phyloP scores from a whole-genome alignment of 2,888 invertebrate genomes.

The Cerceris rybyensis region DNA sequence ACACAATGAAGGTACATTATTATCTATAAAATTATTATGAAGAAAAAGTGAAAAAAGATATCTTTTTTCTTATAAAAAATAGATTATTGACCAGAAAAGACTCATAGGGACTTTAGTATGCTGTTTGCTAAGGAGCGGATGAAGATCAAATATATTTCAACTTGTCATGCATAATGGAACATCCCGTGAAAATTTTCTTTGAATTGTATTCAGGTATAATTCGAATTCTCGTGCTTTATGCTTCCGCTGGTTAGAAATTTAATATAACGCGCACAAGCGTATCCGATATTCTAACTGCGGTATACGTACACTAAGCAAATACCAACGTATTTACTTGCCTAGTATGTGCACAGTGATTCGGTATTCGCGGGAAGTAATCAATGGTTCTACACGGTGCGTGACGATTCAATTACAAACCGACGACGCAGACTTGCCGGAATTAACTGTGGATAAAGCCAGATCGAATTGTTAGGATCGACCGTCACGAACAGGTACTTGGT shows the following conservation, averaged over 20 bases:
- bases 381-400: conserved; percentile 64
- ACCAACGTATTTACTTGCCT: conserved; percentile 20
- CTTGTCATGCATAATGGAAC: neutral
- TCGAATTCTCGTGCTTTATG: neutral
- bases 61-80: too few species aligned
- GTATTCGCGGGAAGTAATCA: conserved; percentile 61
- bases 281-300: conserved; percentile 35
- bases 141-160: too few species aligned
- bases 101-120: too few species aligned
- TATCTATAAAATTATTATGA: too few species aligned
- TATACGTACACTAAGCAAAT: conserved; percentile 25
- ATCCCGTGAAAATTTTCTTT: neutral
- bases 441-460: conserved; percentile 64
- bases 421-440: conserved; percentile 65
- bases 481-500: conserved; percentile 31
- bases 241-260: conserved; percentile 26
- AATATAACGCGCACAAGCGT: conserved; percentile 33
- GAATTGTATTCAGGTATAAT: neutral
- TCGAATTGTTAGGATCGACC: conserved; percentile 62
- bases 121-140: too few species aligned
- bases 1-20: too few species aligned
- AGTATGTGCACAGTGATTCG: conserved; percentile 41
- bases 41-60: too few species aligned
- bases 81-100: too few species aligned
- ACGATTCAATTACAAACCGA: conserved; percentile 69